These are phyloP conservation scores for Xestia rhomboidea DNA, from an alignment of 2,888 invertebrate genomes.

Conservation along the genomic window DNA sequence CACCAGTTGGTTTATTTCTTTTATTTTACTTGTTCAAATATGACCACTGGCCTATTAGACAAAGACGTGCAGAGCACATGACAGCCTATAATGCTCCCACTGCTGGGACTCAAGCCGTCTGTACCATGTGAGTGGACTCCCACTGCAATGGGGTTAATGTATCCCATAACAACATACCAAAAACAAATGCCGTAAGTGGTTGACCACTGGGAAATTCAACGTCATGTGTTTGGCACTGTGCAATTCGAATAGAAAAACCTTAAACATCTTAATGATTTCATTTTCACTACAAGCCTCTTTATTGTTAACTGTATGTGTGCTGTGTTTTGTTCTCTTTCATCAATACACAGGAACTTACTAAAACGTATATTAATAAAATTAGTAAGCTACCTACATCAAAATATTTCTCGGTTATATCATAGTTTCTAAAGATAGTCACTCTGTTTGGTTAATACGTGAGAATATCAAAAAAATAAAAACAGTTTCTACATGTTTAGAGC, in stretches of 20 bases:
- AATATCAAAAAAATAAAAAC: conserved; percentile 24
- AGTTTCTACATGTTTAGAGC: conserved; percentile 38
- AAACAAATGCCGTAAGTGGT: not conserved
- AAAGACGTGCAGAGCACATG: conserved; percentile 9
- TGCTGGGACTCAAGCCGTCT: not conserved
- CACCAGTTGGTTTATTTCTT: conserved; percentile 48
- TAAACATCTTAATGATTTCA: not conserved
- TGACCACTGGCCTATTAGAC: conserved; percentile 24
- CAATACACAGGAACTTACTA: conserved; percentile 14
- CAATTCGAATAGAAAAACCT: not conserved
- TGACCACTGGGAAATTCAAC: not conserved
- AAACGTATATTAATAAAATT: conserved; percentile 22
- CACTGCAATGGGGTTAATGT: not conserved
- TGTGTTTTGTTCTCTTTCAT: not conserved
- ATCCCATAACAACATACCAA: not conserved
- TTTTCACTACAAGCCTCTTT: not conserved
- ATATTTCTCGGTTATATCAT: conserved; percentile 11
- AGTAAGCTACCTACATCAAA: conserved; percentile 41
- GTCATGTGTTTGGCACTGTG: not conserved
- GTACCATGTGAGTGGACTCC: not conserved
- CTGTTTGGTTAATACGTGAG: conserved; percentile 40
- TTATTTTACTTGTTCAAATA: conserved; percentile 53
- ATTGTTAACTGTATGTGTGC: not conserved
- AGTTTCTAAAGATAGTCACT: conserved; percentile 20
- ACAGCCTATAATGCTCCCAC: not conserved